Evolutionary conservation across 2,113 vertebrate genomes (phyloP), one percentile per base, ranked within the genome.

Genomic region (Coptodon rendalli): DNA sequence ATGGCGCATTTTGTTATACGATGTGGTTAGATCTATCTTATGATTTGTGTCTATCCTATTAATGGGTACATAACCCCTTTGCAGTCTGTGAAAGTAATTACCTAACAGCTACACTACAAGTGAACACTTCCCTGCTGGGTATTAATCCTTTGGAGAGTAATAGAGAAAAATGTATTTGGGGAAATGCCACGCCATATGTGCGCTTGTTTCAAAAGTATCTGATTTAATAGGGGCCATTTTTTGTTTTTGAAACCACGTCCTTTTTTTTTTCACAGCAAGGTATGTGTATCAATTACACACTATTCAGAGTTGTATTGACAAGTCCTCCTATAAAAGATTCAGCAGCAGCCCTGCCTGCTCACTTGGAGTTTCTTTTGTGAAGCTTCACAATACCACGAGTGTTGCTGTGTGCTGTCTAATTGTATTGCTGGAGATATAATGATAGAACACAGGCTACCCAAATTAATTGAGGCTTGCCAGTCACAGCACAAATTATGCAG

Each of bases 391-490:
- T 93, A 88, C 89, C 84, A 85, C 85, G 81, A 89, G 79, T 63
- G 88, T 89, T 43, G 89, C 92, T 89, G 89, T 81, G 87, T 88
- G 85, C 89, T 87, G 89, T 92, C 92, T 95, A 92, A 94, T 94
- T 93, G 93, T 93, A 89, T 93, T 94, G 81, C 87, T 34, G 85
- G 85, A 87, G 90, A 94, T 92, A 88, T 88, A 90, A 95, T 93
- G 94, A 95, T 90, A 93, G 89, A 94, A 94, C 89, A 93, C 93
- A 93, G 86, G 81, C 90, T 89, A 90, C 87, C 90, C 91, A 93
- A 95, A 96, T 95, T 92, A 95, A 95, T 94, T 94, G 92, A 95
- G 91, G 87, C 89, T 94, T 95, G 93, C 93, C 94, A 91, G 92
- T 96, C 93, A 95, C 88, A 86, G 87, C 88, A 92, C 92, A 95